phyloP scores from a whole-genome alignment of 2,888 invertebrate genomes.

The Pediacus dermestoides region DNA sequence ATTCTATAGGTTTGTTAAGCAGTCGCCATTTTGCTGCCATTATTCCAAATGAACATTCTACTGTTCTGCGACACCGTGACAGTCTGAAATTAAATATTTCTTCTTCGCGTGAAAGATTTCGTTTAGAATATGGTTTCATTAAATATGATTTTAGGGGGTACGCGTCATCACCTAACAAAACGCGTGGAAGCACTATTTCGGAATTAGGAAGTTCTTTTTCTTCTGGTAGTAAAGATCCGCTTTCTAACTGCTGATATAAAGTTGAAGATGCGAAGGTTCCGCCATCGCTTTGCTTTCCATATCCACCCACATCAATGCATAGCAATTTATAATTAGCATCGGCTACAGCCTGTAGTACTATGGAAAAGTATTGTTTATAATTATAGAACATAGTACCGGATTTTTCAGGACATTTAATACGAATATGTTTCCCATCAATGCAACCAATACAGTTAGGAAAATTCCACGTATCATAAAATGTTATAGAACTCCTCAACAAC shows the following conservation, averaged over 20 bases:
- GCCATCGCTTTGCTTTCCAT: constrained; percentile 33
- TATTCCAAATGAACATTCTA: constrained; percentile 40
- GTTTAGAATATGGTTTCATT: constrained; percentile 23
- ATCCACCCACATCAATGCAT: constrained; percentile 30
- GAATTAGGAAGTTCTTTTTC: constrained; percentile 21
- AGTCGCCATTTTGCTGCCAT: constrained; percentile 21
- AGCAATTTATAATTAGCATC: constrained; percentile 30
- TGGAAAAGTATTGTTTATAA: constrained; percentile 23
- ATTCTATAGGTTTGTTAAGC: constrained; percentile 16
- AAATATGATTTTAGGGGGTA: constrained; percentile 20
- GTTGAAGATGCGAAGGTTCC: constrained; percentile 27
- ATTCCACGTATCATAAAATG: constrained; percentile 17
- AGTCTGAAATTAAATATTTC: constrained; percentile 23
- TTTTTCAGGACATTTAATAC: constrained; percentile 13
- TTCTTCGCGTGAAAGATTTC: constrained; percentile 13
- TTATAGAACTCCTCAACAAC: no score
- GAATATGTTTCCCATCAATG: constrained; percentile 19
- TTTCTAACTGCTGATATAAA: constrained; percentile 19
- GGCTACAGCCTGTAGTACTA: constrained; percentile 24
- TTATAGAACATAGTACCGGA: constrained; percentile 21
- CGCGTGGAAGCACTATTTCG: constrained; percentile 21
- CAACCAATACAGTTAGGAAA: constrained; percentile 15
- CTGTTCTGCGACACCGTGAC: constrained; percentile 23
- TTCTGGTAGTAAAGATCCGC: constrained; percentile 20
- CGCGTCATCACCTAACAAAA: constrained; percentile 27